Conservation (phyloP, 2,113 vertebrate genomes). For the Odocoileus hemionus region DNA sequence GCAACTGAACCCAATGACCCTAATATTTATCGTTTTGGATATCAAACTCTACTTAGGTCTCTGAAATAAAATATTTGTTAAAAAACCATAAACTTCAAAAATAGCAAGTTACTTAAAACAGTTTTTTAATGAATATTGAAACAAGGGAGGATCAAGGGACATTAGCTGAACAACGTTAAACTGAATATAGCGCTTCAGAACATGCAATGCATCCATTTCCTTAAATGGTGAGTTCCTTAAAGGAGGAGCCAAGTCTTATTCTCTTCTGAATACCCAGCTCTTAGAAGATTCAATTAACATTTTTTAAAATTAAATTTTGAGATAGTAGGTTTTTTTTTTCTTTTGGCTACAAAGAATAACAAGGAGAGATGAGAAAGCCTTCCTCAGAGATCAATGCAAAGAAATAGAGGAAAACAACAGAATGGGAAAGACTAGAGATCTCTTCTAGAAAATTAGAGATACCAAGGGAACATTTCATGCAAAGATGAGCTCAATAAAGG, state of each 20-base stretch:
- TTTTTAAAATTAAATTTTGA: neutral
- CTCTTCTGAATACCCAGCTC: neutral
- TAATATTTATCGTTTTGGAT: neutral
- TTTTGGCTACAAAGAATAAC: neutral
- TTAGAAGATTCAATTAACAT: neutral
- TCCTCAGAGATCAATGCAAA: too few species aligned
- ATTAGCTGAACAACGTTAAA: neutral
- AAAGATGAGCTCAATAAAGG: too few species aligned
- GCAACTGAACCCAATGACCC: neutral
- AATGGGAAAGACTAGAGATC: too few species aligned
- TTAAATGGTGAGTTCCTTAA: neutral
- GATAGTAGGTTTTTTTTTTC: neutral
- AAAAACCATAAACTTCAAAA: neutral
- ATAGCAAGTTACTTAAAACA: neutral
- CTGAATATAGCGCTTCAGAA: neutral
- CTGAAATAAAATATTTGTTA: constrained; percentile 73
- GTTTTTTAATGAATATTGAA: neutral
- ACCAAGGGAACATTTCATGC: too few species aligned
- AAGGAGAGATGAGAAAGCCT: too few species aligned
- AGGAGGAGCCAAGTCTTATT: neutral
- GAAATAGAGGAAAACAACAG: too few species aligned
- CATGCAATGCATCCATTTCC: neutral
- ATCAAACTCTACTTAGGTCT: constrained; percentile 50
- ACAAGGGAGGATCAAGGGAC: neutral
- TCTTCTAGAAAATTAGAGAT: too few species aligned